Evolutionary conservation across 2,797 vertebrate genomes (phyloP).

Genomic region (Lithobates pipiens): DNA sequence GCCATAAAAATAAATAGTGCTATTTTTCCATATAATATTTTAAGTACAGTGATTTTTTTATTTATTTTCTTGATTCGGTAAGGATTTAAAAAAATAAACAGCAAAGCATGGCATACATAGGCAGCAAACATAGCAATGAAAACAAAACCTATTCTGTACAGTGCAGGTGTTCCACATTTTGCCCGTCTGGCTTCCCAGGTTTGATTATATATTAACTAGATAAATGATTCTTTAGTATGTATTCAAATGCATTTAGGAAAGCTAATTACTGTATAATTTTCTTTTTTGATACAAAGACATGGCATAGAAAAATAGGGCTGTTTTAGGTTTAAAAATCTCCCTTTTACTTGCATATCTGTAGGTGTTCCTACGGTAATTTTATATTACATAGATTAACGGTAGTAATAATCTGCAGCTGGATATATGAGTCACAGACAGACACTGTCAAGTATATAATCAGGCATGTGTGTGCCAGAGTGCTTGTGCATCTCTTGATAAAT

Average conservation of each 20-base stretch:
- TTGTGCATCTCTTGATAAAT: neutral
- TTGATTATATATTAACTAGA: neutral
- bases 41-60: too few species aligned
- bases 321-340: neutral
- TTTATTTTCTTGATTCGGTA: too few species aligned
- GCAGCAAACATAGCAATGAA: too few species aligned
- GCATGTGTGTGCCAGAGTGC: neutral
- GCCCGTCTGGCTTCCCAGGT: neutral
- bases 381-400: neutral
- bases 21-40: too few species aligned
- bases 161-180: neutral
- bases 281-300: neutral
- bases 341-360: neutral
- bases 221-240: neutral
- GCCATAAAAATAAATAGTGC: too few species aligned
- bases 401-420: neutral
- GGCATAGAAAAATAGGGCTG: neutral
- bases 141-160: neutral
- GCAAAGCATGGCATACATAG: too few species aligned
- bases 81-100: too few species aligned
- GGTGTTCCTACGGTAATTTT: neutral
- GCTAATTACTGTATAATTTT: neutral
- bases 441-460: neutral
- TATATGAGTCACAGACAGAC: slow-evolving; percentile 3
- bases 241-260: neutral